These are phyloP conservation scores for Tetramorium alpestre DNA, from an alignment of 1,140 invertebrate species.

Conservation along the genomic window DNA sequence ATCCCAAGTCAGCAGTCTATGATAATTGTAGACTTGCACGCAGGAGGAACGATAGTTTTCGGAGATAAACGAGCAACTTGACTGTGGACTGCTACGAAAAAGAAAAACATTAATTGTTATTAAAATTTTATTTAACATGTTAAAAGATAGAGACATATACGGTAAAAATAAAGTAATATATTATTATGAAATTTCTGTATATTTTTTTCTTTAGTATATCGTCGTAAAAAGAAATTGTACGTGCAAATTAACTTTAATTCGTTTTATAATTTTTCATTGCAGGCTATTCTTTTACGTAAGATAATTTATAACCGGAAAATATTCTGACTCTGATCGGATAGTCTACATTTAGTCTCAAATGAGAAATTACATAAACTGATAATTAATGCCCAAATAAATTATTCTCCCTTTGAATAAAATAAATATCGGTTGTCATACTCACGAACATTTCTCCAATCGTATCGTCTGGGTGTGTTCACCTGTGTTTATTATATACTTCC, in stretches of 20 bases:
- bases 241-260: neutral
- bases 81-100: conserved; percentile 89
- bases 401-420: neutral
- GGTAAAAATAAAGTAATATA: neutral
- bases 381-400: conserved; percentile 44
- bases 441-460: conserved; percentile 94
- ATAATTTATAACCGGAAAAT: neutral
- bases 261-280: neutral
- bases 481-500: conserved; percentile 96
- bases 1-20: conserved; percentile 94
- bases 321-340: neutral
- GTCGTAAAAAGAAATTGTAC: neutral
- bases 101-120: neutral
- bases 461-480: conserved; percentile 94
- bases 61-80: conserved; percentile 92
- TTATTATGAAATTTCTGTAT: neutral
- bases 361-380: conserved; percentile 24
- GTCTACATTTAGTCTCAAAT: neutral
- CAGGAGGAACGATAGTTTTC: conserved; percentile 93
- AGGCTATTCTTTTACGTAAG: neutral
- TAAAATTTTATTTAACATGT: neutral
- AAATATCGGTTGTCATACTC: conserved; percentile 77
- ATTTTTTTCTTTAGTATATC: neutral
- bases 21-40: conserved; percentile 94
- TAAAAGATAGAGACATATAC: neutral